A percentile compares a stretch with the other conserved stretches of the same genome.
These are phyloP conservation scores for Erannis defoliaria DNA, from an alignment of 2,888 invertebrate genomes.

Conservation along the genomic window DNA sequence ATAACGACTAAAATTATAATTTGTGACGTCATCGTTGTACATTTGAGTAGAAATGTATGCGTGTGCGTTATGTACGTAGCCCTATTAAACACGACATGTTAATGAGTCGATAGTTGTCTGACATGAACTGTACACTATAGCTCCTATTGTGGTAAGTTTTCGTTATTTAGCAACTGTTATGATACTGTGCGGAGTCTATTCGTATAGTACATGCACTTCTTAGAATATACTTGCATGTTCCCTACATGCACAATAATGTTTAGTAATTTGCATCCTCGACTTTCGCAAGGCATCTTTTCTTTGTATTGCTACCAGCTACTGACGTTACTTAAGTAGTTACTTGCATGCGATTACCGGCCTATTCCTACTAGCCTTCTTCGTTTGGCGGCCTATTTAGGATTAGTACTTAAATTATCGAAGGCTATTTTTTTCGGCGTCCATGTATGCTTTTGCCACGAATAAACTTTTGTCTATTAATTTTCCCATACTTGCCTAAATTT, in stretches of 20 bases:
- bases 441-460: too few relatives aligned
- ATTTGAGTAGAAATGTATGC: slow-evolving; percentile 59
- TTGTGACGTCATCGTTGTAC: slow-evolving; percentile 68
- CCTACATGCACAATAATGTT: slow-evolving; percentile 26
- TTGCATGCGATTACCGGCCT: too few relatives aligned
- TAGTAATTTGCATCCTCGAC: slow-evolving; percentile 33
- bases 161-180: slow-evolving; percentile 51
- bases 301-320: not conserved
- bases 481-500: too few relatives aligned
- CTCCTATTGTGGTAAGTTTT: slow-evolving; percentile 56
- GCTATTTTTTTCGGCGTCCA: too few relatives aligned
- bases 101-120: slow-evolving; percentile 60
- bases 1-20: slow-evolving; percentile 66
- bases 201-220: slow-evolving; percentile 45
- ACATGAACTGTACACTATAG: slow-evolving; percentile 54
- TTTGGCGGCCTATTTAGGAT: too few relatives aligned
- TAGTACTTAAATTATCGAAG: too few relatives aligned
- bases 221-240: slow-evolving; percentile 27
- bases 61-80: slow-evolving; percentile 62
- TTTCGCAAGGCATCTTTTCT: slow-evolving; percentile 14
- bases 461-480: too few relatives aligned
- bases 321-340: not conserved
- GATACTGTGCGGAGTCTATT: slow-evolving; percentile 44
- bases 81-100: slow-evolving; percentile 61
- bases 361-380: too few relatives aligned